A percentile compares a stretch with the other conserved stretches of the same genome.
Evolutionary conservation across 2,797 vertebrate species (phyloP).

Genomic region (Spatula versicolor): DNA sequence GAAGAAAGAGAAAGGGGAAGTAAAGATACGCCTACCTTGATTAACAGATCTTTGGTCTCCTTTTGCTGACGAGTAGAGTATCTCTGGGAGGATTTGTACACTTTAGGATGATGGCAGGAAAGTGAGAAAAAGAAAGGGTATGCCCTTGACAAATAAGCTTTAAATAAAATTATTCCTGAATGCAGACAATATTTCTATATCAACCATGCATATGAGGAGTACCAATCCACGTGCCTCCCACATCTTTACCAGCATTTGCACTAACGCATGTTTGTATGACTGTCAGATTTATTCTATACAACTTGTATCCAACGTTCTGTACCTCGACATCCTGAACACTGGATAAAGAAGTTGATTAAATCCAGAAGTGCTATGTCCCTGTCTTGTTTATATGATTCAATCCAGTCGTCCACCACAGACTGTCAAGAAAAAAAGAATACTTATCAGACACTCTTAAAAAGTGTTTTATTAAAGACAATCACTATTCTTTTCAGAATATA

Average conservation of each 20-base stretch:
- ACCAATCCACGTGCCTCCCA: neutral
- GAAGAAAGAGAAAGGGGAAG: neutral
- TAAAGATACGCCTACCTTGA: constrained; percentile 26
- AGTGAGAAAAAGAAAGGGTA: constrained; percentile 10
- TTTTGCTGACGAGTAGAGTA: neutral
- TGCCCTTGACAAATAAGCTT: constrained; percentile 38
- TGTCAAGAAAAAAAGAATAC: constrained; percentile 76
- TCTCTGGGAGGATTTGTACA: constrained; percentile 10
- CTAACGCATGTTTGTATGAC: neutral
- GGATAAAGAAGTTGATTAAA: constrained; percentile 99
- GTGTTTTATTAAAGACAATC: constrained; percentile 37
- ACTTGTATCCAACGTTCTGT: constrained; percentile 68
- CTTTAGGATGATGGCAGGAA: neutral
- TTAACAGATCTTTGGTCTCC: neutral
- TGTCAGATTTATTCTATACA: constrained; percentile 46
- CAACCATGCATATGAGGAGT: constrained; percentile 10
- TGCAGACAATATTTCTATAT: neutral
- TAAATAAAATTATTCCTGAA: constrained; percentile 13
- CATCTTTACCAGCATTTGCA: constrained; percentile 23
- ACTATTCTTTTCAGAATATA: constrained; percentile 29
- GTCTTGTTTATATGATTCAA: constrained; percentile 99
- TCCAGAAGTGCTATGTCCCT: constrained; percentile 96
- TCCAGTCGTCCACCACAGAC: constrained; percentile 98
- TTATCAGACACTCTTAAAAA: constrained; percentile 67
- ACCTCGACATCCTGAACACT: constrained; percentile 99